Evolutionary conservation across 2,888 invertebrate species (phyloP), one percentile per base, ranked within the genome.

Genomic region (Caenorhabditis zanzibari): DNA sequence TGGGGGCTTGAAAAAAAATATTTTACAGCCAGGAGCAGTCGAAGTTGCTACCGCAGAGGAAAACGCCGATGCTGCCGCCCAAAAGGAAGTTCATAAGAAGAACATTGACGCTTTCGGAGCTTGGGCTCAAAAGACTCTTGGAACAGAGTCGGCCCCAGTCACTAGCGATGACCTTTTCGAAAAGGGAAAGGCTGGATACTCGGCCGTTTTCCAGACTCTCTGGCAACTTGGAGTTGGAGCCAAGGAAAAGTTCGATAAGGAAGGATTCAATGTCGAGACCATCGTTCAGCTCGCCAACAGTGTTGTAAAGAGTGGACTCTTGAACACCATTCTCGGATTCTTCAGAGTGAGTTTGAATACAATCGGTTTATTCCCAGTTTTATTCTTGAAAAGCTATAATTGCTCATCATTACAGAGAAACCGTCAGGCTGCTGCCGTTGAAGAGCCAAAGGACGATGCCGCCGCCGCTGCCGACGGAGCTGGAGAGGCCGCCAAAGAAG

Each of bases 161-260:
- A 81, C 87, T 19, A 83, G 81, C 63, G 90, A 85, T n/a, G 91
- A 91, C 77, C 82, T 91, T 47, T 77, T 88, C 69, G 90, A 91
- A 80, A 91, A 91, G 86, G 91, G 91, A 73, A 91, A 91, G 80
- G 85, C 86, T 74, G 91, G 90, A 41, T 91, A 89, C 81, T 82
- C 85, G 12, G 88, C 90, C 24, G 90, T 91, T 59, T 90, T 91
- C 88, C 83, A 88, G 54, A 89, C 91, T 10, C 82, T 91, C 72
- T 90, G 90, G 89, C 84, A 87, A 44, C 82, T 91, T 16, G 91
- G 86, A 68, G 61, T 84, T 24, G 74, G 84, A 73, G 88, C 89
- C 35, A 84, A 85, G 68, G 89, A 89, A 38, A 89, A 89, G 82
- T 88, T 89, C 85, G 84, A 75, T 49, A 79, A 85, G 79, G 86